phyloP scores from a whole-genome alignment of 2,113 vertebrate genomes.

The Ovis aries region DNA sequence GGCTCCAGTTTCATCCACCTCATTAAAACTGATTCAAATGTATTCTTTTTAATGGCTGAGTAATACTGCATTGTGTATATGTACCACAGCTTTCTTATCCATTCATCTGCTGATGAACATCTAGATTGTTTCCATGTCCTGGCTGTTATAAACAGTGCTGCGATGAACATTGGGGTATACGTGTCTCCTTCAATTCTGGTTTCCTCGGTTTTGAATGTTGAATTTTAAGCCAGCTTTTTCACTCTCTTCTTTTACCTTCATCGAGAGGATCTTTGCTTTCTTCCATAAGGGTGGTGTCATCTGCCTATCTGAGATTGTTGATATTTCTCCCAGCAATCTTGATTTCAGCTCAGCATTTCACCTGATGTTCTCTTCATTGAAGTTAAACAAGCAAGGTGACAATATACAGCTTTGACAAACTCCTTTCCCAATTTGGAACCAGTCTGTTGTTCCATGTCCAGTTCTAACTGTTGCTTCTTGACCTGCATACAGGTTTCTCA shows the following conservation, averaged over 20 bases:
- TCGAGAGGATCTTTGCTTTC: not conserved
- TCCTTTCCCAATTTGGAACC: not conserved
- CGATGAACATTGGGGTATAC: fast-evolving
- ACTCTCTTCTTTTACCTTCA: not conserved
- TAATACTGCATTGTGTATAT: too few species aligned
- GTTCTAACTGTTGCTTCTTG: not conserved
- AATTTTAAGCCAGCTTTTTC: not conserved
- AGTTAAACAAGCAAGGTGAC: not conserved
- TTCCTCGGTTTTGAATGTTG: not conserved
- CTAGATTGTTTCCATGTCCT: too few species aligned
- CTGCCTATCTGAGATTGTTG: not conserved
- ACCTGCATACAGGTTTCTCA: not conserved
- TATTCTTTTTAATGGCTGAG: too few species aligned
- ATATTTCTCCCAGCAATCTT: not conserved
- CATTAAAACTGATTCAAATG: too few species aligned
- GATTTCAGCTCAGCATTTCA: not conserved
- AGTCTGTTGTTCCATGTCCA: not conserved
- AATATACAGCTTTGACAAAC: not conserved
- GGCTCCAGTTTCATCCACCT: too few species aligned
- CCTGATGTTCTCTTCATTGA: not conserved
- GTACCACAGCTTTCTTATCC: too few species aligned
- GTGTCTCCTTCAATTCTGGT: too few species aligned
- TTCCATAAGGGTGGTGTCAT: not conserved
- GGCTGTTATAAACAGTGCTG: too few species aligned
- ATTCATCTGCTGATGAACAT: too few species aligned